Evolutionary conservation across 2,797 vertebrate genomes (phyloP), one percentile per base, ranked within the genome.

Genomic region (Dendrocincla fuliginosa): DNA sequence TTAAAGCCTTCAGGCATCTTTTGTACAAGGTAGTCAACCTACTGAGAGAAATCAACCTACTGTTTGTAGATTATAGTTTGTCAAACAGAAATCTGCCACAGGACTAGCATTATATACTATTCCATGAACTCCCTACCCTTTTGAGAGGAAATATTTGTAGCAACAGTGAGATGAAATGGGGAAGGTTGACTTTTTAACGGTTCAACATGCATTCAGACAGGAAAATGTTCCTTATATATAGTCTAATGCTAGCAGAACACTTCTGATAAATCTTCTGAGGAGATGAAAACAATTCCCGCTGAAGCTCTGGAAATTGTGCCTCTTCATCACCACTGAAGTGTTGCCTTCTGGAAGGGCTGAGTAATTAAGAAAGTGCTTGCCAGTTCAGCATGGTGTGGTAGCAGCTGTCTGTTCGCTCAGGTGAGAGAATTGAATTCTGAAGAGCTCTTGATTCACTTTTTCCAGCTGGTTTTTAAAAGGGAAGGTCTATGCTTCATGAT

Each of bases 381-480:
- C 68, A 57, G 84, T 94, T 94, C 78, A 93, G 75, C 46, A 8
- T 42, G 5, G 68, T 80, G 46, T 89, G 53, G 75, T 69, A 94
- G 84, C 93, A 96, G 81, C 86, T 96, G 93, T 85, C 78, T 92
- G 90, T 71, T 94, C 42, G 4, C 46, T 94, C 89, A 94, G 89
- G 92, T 95, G 84, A 92, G 68, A 90, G 67, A 95, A 92, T 3
- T 94, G 27, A 92, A 85, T 96, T 90, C 78, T 91, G 84, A 64
- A 89, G 81, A 89, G 52, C 81, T 92, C 89, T 89, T 83, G 79
- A 91, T 87, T 92, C 61, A 60, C 78, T 89, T 89, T 83, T 49
- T 18, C 50, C 85, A 60, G 3, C 44, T 89, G 77, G 16, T 32
- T 83, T 86, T 71, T 56, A 44, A 68, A 83, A 77, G 37, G 15